These are phyloP conservation scores for Elysia chlorotica DNA, from an alignment of 1,140 invertebrate genomes.

Conservation along the genomic window DNA sequence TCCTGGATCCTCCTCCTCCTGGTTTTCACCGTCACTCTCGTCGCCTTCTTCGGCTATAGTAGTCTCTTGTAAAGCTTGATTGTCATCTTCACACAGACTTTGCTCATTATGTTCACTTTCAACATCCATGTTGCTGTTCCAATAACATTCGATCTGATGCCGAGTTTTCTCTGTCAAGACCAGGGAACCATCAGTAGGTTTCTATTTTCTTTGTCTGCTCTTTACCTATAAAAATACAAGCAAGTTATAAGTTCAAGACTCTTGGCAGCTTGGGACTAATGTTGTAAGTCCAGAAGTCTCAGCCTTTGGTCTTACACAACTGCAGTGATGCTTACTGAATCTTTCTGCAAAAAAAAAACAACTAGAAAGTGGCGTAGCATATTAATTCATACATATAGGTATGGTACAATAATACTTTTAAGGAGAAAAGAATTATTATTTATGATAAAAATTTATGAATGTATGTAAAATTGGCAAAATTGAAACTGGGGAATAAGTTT, in stretches of 20 bases:
- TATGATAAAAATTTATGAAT: neutral
- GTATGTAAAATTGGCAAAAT: neutral
- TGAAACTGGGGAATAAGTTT: neutral
- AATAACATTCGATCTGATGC: neutral
- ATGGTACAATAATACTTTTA: neutral
- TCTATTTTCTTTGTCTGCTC: no score
- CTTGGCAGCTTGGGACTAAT: no score
- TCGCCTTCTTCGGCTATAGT: neutral
- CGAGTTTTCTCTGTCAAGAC: neutral
- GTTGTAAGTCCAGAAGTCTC: no score
- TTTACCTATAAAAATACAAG: no score
- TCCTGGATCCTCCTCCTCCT: slow-evolving; percentile 1
- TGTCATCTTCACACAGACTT: neutral
- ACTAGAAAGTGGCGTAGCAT: neutral
- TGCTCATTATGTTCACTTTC: no score
- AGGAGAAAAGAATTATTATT: neutral
- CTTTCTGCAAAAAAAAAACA: neutral
- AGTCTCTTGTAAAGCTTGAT: no score
- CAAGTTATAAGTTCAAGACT: no score
- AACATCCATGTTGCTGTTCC: neutral
- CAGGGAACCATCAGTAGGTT: no score
- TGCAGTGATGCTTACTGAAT: neutral
- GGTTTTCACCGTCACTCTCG: neutral
- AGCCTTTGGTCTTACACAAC: no score
- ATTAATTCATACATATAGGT: neutral